Evolutionary conservation across 2,888 invertebrate genomes (phyloP), one percentile per base, ranked within the genome.

Genomic region (Aphidoletes aphidimyza): DNA sequence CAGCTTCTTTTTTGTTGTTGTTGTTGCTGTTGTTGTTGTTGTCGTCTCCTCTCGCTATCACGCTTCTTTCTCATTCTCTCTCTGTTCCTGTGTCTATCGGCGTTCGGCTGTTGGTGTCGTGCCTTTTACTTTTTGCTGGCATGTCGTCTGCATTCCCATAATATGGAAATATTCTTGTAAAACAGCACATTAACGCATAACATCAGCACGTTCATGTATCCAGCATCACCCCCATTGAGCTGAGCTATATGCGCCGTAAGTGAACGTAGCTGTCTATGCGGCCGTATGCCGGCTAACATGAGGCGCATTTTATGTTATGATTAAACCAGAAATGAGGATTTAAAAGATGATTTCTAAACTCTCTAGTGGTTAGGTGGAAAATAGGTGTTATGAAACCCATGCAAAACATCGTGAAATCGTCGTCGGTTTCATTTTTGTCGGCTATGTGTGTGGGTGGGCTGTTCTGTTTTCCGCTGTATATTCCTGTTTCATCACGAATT

Each of bases 271-370:
- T 54, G 54, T 54, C 22, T 54, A 22, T 54, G 19, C 47, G 54
- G n/a, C n/a, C 22, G 54, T 30, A 30, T 69, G 69, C 26, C 69
- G 69, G 11, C 5, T 69, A 30, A 42, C 0, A 69, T 30, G 69
- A 69, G 69, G 69, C n/a, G n/a, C 14, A 69, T 69, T 69, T 69
- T 69, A 11, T 9, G 30, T 69, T 30, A 69, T 69, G 69, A 69
- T 69, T 69, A 69, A 69, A 30, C 69, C 30, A 30, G n/a, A 69
- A 69, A 69, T 69, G 34, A 14, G 34, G 69, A 69, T 69, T 69
- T 69, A 69, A 30, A 69, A 69, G 69, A 30, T 69, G 34, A 69
- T 69, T 69, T 69, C 69, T 69, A 69, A 69, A 34, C 69, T 69
- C 69, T 30, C 30, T 30, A 2, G 30, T 30, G 30, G 1, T 17